Evolutionary conservation across 2,113 vertebrate species (phyloP), one percentile per base, ranked within the genome.

Genomic region (Oncorhynchus clarkii): DNA sequence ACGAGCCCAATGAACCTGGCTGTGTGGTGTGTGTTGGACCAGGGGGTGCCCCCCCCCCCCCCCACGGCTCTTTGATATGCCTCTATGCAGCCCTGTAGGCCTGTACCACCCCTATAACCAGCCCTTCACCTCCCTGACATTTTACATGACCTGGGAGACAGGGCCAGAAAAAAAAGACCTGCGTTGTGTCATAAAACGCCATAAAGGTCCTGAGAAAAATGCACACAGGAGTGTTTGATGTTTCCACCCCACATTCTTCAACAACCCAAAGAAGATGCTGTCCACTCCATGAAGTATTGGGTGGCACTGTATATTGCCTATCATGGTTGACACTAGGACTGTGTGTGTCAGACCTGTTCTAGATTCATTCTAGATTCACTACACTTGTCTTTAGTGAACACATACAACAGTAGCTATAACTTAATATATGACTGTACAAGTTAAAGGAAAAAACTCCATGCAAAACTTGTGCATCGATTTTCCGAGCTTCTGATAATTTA

Each of bases 151-250:
- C 72, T 60, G 68, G 66, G 84, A 91, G 79, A 87, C 76, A 67
- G 78, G 81, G 76, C 78, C 1, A n/a, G 73, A 79, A 78, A 82
- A 82, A 80, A 70, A 78, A 82, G 7, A 29, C 68, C 74, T 76
- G 71, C 13, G 14, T 74, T 34, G 45, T 71, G 84, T 85, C 84
- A 84, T 90, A 87, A 91, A 91, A 91, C 18, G 57, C 87, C 83
- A 84, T 85, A 78, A 59, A 84, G 14, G 66, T 73, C 62, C 84
- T 74, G 81, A 75, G 11, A 77, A 82, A 77, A 75, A 67, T 1
- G 72, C 57, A 11, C 24, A 34, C 70, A 31, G 27, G 22, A 70
- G 54, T 67, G 76, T 89, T 88, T 90, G 82, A 91, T 86, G 84
- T 84, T 86, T 88, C 70, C 70, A 67, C 31, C 73, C 54, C 72